Evolutionary conservation across 2,797 vertebrate genomes (phyloP).

Genomic region (Notolabrus celidotus): DNA sequence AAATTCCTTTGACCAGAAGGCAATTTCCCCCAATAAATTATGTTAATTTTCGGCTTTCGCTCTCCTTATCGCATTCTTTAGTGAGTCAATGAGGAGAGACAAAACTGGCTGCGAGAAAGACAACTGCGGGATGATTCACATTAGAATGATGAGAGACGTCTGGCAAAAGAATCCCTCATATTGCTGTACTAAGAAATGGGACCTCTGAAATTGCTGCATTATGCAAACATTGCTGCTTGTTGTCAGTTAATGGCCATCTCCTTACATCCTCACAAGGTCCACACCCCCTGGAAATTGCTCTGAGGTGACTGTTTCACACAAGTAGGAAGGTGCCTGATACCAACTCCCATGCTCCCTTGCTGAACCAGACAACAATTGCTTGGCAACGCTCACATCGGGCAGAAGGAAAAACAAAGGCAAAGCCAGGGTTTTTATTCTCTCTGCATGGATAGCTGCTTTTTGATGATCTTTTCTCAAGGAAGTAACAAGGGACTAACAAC

Average conservation of each 20-base stretch:
- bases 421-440: conserved; percentile 54
- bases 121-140: conserved; percentile 66
- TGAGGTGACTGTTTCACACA: conserved; percentile 67
- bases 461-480: conserved; percentile 47
- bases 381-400: conserved; percentile 76
- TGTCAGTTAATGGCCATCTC: conserved; percentile 68
- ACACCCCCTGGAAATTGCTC: conserved; percentile 72
- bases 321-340: conserved; percentile 71
- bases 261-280: conserved; percentile 75
- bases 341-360: conserved; percentile 77
- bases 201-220: conserved; percentile 59
- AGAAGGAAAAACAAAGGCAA: conserved; percentile 62
- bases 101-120: conserved; percentile 69
- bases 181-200: conserved; percentile 38
- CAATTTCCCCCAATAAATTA: conserved; percentile 82
- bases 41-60: conserved; percentile 75
- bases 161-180: conserved; percentile 51
- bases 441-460: conserved; percentile 44
- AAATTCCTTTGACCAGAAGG: conserved; percentile 81
- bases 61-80: conserved; percentile 71
- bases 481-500: conserved; percentile 46
- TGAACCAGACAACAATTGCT: conserved; percentile 79
- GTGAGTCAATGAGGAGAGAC: conserved; percentile 73
- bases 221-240: conserved; percentile 70
- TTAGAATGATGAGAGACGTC: conserved; percentile 58